These are phyloP conservation scores for Clepsis dumicolana DNA, from an alignment of 2,888 invertebrate species.

Conservation along the genomic window DNA sequence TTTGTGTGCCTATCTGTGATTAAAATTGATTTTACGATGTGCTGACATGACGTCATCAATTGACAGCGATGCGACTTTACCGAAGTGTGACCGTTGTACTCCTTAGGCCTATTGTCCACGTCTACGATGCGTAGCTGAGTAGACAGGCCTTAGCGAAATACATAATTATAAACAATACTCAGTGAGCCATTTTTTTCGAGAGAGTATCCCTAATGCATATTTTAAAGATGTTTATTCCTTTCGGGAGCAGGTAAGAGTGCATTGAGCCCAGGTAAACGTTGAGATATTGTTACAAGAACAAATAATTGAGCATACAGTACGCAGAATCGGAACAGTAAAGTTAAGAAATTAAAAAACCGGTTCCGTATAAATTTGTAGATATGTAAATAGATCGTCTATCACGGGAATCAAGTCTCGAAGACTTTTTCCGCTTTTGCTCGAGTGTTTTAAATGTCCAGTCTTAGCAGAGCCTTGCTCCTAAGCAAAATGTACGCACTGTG, in stretches of 20 bases:
- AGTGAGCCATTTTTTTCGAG: background rate
- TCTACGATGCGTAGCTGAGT: too few relatives aligned
- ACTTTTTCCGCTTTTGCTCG: too few relatives aligned
- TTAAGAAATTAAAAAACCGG: background rate
- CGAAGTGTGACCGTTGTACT: background rate
- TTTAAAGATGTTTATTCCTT: slow-evolving; percentile 2
- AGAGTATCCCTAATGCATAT: slow-evolving; percentile 11
- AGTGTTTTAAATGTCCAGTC: too few relatives aligned
- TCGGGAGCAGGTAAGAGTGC: slow-evolving; percentile 33
- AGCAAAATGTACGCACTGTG: too few relatives aligned
- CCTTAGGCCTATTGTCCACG: too few relatives aligned
- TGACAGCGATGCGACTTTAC: background rate
- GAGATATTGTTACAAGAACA: slow-evolving; percentile 33
- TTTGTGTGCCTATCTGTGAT: background rate
- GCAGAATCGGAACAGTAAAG: slow-evolving; percentile 17
- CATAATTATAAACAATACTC: too few relatives aligned
- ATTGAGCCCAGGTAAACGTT: slow-evolving; percentile 43
- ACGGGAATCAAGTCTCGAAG: too few relatives aligned
- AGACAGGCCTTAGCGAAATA: too few relatives aligned
- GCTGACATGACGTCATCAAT: background rate
- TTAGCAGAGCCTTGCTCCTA: too few relatives aligned
- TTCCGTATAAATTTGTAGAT: too few relatives aligned
- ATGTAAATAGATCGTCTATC: too few relatives aligned
- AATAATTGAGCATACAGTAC: slow-evolving; percentile 13
- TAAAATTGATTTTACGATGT: background rate